phyloP scores from a whole-genome alignment of 2,888 invertebrate species.

The Heliconius charithonia region DNA sequence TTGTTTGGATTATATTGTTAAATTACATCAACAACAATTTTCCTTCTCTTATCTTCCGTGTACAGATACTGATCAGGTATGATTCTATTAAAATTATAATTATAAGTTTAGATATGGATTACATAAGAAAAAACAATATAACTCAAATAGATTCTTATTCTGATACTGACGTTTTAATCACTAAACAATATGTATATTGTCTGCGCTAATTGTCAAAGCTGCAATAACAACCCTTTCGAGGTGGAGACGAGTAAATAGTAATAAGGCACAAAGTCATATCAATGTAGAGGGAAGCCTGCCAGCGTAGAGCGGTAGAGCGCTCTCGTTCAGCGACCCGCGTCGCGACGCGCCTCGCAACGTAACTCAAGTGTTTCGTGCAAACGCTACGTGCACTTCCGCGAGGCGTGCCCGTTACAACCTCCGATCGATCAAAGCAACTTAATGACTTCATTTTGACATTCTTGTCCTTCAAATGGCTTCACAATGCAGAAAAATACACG shows the following conservation, averaged over 20 bases:
- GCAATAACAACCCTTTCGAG: conserved; percentile 50
- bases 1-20: no score
- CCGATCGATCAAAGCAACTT: conserved; percentile 76
- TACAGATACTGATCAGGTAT: no score
- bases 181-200: neutral
- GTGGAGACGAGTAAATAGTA: conserved; percentile 56
- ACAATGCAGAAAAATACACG: conserved; percentile 70
- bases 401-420: conserved; percentile 70
- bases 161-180: neutral
- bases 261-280: conserved; percentile 59
- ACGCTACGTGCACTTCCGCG: conserved; percentile 70
- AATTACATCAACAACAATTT: no score
- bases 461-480: conserved; percentile 60
- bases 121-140: no score
- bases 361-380: conserved; percentile 57
- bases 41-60: no score
- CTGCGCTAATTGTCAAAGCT: neutral
- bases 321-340: conserved; percentile 41
- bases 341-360: conserved; percentile 43
- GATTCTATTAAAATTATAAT: no score
- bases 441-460: conserved; percentile 80
- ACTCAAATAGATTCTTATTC: neutral
- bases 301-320: conserved; percentile 17
- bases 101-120: no score
- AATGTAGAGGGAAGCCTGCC: conserved; percentile 55